Percentiles rank a stretch among this genome's conserved stretches.
phyloP scores from a whole-genome alignment of 2,888 invertebrate species.

The Tricholauxania praeusta region DNA sequence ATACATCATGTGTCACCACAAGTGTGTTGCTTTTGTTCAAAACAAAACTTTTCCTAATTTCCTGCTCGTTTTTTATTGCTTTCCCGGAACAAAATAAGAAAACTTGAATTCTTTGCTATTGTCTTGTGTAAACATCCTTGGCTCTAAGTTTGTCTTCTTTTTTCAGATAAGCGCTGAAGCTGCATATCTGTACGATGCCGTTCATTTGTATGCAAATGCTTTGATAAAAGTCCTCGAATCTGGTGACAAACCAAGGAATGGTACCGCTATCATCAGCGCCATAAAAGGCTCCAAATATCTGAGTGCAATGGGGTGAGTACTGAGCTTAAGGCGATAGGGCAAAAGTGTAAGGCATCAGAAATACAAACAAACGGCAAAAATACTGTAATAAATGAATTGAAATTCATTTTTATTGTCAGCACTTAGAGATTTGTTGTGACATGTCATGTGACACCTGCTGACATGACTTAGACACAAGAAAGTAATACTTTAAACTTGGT shows the following conservation, averaged over 20 bases:
- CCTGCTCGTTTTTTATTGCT: constrained; percentile 3
- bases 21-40: constrained; percentile 8
- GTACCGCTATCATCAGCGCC: constrained; percentile 82
- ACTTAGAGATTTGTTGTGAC: neutral
- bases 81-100: neutral
- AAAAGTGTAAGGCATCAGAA: neutral
- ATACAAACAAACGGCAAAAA: neutral
- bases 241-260: constrained; percentile 81
- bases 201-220: constrained; percentile 90
- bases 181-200: constrained; percentile 93
- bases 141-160: constrained; percentile 11
- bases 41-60: neutral
- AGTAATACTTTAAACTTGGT: too few relatives aligned
- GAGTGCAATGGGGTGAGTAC: constrained; percentile 85
- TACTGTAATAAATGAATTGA: constrained; percentile 1
- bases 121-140: neutral
- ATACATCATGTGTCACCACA: neutral
- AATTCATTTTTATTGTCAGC: neutral
- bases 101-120: neutral
- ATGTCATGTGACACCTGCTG: neutral
- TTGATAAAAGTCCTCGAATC: constrained; percentile 77
- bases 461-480: too few relatives aligned
- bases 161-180: constrained; percentile 86
- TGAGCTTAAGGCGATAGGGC: neutral
- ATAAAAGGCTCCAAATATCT: constrained; percentile 83